These are phyloP conservation scores for Clivina fossor DNA, from an alignment of 2,888 invertebrate species.

Conservation along the genomic window DNA sequence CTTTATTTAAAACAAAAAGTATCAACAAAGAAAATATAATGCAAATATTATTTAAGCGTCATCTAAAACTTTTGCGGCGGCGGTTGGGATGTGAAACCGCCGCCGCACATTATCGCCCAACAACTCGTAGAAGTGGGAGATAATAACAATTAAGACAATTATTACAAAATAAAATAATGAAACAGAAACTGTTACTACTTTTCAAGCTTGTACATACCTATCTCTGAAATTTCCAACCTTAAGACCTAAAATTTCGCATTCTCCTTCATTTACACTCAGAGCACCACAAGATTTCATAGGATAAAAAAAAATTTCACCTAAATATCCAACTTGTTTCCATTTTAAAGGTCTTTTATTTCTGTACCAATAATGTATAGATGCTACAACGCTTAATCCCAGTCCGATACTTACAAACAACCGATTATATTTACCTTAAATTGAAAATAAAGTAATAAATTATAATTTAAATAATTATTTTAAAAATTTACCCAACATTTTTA, in stretches of 20 bases:
- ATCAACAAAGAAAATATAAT: too few species aligned
- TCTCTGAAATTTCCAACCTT: conserved; percentile 10
- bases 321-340: conserved; percentile 17
- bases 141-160: too few species aligned
- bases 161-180: too few species aligned
- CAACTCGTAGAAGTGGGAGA: too few species aligned
- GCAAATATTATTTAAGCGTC: too few species aligned
- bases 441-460: neutral
- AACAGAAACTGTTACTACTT: too few species aligned
- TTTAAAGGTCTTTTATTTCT: conserved; percentile 9
- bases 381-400: conserved; percentile 7
- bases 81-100: too few species aligned
- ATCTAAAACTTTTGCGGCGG: too few species aligned
- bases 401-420: conserved; percentile 1
- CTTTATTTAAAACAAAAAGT: neutral
- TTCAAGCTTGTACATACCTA: too few species aligned
- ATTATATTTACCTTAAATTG: conserved; percentile 1
- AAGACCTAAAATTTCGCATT: conserved; percentile 13
- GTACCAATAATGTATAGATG: conserved; percentile 8
- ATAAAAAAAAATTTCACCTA: conserved; percentile 13
- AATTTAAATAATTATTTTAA: neutral
- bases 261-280: conserved; percentile 7
- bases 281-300: conserved; percentile 14
- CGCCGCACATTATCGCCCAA: too few species aligned
- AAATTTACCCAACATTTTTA: neutral